A percentile compares a stretch with the other conserved stretches of the same genome.
Evolutionary conservation across 2,113 vertebrate genomes (phyloP).

Genomic region (Struthidea cinerea): DNA sequence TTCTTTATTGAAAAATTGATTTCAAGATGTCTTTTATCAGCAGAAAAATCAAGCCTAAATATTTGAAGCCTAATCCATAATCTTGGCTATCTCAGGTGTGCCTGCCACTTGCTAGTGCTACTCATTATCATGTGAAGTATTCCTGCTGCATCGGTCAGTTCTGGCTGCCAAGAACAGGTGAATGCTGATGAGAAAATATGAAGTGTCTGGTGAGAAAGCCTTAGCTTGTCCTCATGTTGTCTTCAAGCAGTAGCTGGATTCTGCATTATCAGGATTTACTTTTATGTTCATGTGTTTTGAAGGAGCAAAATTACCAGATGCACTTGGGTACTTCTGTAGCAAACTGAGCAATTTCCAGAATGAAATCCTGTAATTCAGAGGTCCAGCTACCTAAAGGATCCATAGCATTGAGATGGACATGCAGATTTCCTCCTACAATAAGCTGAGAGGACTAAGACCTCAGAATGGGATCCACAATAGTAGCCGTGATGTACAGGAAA

Average conservation of each 20-base stretch:
- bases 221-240: neutral
- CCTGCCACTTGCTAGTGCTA: neutral
- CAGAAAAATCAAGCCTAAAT: neutral
- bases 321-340: neutral
- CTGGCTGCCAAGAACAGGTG: neutral
- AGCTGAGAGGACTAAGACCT: neutral
- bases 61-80: neutral
- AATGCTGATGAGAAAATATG: neutral
- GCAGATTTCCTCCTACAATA: neutral
- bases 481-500: neutral
- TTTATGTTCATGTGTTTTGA: neutral
- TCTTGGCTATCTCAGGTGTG: neutral
- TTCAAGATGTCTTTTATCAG: neutral
- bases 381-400: neutral
- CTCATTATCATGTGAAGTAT: neutral
- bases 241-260: neutral
- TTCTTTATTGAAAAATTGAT: neutral
- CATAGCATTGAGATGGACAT: neutral
- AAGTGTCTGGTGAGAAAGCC: neutral
- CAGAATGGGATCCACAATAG: neutral
- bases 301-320: neutral
- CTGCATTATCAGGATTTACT: neutral
- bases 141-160: neutral
- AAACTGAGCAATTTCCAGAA: neutral
- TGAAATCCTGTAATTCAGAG: neutral